phyloP scores from a whole-genome alignment of 35 echinoderm and acorn worm species.

The Eucidaris tribuloides region DNA sequence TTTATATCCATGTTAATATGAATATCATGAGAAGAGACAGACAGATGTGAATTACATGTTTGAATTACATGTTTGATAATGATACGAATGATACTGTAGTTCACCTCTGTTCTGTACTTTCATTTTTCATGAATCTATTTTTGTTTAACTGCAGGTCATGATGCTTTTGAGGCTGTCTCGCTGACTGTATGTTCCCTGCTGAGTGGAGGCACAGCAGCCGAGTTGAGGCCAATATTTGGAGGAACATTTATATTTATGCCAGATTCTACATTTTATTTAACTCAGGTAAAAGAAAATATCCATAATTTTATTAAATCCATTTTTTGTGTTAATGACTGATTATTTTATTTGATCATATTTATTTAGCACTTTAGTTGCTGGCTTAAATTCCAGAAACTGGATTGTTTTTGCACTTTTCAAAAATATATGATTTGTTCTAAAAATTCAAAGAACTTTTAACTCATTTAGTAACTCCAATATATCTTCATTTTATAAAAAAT shows the following conservation, averaged over 20 bases:
- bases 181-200: slow-evolving; percentile 54
- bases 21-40: no score
- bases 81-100: no score
- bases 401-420: no score
- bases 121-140: no score
- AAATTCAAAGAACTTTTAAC: not conserved
- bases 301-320: no score
- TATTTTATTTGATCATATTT: not conserved
- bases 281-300: slow-evolving; percentile 15
- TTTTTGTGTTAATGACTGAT: not conserved
- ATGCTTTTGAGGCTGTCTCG: slow-evolving; percentile 67
- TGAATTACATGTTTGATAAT: no score
- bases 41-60: no score
- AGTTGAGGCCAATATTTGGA: slow-evolving; percentile 49
- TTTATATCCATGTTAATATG: no score
- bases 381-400: not conserved
- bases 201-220: not conserved
- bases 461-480: no score
- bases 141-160: slow-evolving; percentile 83
- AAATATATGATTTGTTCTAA: no score
- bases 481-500: no score
- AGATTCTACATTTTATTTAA: slow-evolving; percentile 65
- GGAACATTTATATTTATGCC: slow-evolving; percentile 56
- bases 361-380: not conserved
- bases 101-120: no score